phyloP scores from a whole-genome alignment of 1,140 invertebrate species.

The Drosophila pallidifrons region DNA sequence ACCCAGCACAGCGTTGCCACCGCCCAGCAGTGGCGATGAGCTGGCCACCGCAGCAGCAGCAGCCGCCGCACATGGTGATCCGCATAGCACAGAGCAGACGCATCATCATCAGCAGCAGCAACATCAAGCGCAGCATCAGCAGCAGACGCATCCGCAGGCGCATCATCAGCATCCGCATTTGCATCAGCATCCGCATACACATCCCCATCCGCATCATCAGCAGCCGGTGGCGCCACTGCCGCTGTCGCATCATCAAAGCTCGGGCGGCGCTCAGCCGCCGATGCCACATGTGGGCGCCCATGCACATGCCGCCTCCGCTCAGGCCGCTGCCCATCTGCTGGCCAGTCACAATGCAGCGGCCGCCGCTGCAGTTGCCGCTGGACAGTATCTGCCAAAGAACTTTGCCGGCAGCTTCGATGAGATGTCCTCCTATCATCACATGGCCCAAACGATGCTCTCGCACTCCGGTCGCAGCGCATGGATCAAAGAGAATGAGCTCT shows the following conservation, averaged over 20 bases:
- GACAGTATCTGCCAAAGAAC: constrained; percentile 81
- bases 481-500: constrained; percentile 83
- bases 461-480: constrained; percentile 76
- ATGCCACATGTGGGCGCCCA: constrained; percentile 47
- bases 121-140: constrained; percentile 39
- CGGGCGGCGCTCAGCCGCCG: constrained; percentile 29
- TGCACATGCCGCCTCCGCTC: constrained; percentile 64
- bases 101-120: constrained; percentile 44
- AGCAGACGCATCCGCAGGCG: constrained; percentile 20
- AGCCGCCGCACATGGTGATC: constrained; percentile 44
- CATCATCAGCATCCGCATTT: constrained; percentile 31
- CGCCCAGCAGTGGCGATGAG: constrained; percentile 35
- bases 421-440: constrained; percentile 82
- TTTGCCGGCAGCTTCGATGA: constrained; percentile 78
- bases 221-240: constrained; percentile 44
- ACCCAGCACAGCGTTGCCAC: constrained; percentile 41
- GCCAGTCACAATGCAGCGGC: constrained; percentile 79
- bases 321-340: constrained; percentile 77
- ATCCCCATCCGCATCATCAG: constrained; percentile 45
- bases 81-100: constrained; percentile 63
- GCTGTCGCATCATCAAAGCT: constrained; percentile 52
- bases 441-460: constrained; percentile 80
- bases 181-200: constrained; percentile 45
- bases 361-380: constrained; percentile 74
- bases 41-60: constrained; percentile 25